Base-by-base conservation (phyloP, 1,140 invertebrate species). In the Trichoplusia ni region DNA sequence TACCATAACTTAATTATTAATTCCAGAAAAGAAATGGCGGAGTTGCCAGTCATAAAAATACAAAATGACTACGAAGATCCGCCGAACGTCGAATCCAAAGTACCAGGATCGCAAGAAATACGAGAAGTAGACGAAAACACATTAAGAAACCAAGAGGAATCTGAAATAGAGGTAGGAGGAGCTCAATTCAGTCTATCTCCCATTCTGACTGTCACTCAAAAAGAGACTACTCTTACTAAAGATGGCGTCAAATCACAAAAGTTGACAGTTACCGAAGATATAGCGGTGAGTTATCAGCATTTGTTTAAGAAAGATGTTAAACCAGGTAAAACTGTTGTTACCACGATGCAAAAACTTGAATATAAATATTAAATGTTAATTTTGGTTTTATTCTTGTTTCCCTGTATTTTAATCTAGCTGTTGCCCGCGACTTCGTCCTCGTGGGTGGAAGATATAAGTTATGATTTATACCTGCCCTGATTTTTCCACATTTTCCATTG, bases 231-330 rank as follows among this genome's bases (percentile, higher is more conserved):
- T 0, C 77, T 81, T 9, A 81, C 74, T 0, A 89, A 87, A 59
- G 82, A 77, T 0, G 82, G 80, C 13, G 1, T 85, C 49, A 89
- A 82, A 40, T 19, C 82, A 21, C 82, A 86, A 29, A 88, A 84
- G 51, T 65, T 88, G 0, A 67, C 76, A 0, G 82, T 88, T 2
- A 76, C 80, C 0, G 86, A 88, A 40, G 77, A 87, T 44, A 77
- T 85, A 4, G 81, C 86, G 71, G 85, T 89, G 67, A 86, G 76
- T 49, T 88, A 72, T 37, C 81, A 85, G 54, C 83, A 89, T 69
- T 67, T 89, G 64, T 86, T 88, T 54, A 89, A 86, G 67, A 85
- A 84, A 38, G 71, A 83, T 31, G 73, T 72, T 0, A 40, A 40
- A 4, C 77, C 83, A 0, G 84, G 82, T 0, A 85, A 87, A 67